Evolutionary conservation across 2,888 invertebrate genomes (phyloP).

Genomic region (Lycia hirtaria): DNA sequence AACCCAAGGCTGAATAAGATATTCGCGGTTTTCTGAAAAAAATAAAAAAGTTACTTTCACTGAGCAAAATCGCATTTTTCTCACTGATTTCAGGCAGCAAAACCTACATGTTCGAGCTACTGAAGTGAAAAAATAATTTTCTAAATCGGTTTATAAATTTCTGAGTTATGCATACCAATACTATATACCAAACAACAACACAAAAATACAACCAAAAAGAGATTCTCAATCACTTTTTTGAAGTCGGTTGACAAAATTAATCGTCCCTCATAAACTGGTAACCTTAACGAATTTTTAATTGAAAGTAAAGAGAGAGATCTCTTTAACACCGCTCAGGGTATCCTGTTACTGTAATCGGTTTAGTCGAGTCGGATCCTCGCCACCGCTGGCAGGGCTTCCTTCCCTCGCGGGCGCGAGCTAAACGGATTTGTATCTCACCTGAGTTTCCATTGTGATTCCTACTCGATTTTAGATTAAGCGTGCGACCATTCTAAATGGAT

Average conservation of each 20-base stretch:
- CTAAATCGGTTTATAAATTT: no score
- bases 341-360: constrained; percentile 79
- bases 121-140: not conserved
- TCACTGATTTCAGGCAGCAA: no score
- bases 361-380: constrained; percentile 55
- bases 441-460: constrained; percentile 56
- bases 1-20: no score
- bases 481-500: constrained; percentile 12
- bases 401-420: constrained; percentile 39
- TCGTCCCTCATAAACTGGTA: not conserved
- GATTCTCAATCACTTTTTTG: no score
- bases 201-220: no score
- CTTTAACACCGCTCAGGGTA: constrained; percentile 67
- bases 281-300: constrained; percentile 17
- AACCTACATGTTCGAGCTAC: no score
- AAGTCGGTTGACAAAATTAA: no score
- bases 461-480: constrained; percentile 15
- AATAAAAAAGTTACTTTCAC: no score
- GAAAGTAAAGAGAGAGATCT: constrained; percentile 47
- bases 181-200: no score
- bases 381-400: constrained; percentile 46
- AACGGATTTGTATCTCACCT: constrained; percentile 63
- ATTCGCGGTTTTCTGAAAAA: no score
- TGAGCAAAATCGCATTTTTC: no score
- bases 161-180: no score